A percentile compares a stretch with the other conserved stretches of the same genome.
phyloP scores from a whole-genome alignment of 2,113 vertebrate species.

The Peromyscus californicus region DNA sequence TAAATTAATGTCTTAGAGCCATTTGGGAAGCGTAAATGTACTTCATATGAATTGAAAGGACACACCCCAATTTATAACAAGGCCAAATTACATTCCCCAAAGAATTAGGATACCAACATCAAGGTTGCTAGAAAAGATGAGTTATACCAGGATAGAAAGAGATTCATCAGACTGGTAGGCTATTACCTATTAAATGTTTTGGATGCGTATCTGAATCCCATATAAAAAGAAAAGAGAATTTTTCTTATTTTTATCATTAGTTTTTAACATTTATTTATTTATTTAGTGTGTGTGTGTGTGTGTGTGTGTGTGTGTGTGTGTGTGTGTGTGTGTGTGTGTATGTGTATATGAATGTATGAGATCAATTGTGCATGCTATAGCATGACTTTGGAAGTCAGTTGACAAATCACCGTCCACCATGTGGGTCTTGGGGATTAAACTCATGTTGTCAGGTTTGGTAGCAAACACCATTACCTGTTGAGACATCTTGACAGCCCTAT shows the following conservation, averaged over 20 bases:
- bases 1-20: neutral
- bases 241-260: neutral
- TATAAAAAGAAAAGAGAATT: neutral
- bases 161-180: neutral
- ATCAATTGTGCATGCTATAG: neutral
- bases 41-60: neutral
- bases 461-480: neutral
- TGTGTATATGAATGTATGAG: too few relatives aligned
- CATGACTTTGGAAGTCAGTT: neutral
- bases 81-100: neutral
- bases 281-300: neutral
- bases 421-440: neutral
- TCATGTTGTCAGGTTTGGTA: neutral
- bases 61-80: neutral
- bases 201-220: neutral
- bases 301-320: too few relatives aligned
- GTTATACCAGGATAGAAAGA: neutral
- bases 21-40: neutral
- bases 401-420: neutral
- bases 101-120: neutral
- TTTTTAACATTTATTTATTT: neutral
- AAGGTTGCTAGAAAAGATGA: neutral
- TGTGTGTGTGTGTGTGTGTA: too few relatives aligned
- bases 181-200: neutral
- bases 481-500: neutral